These are phyloP conservation scores for Plusia festucae DNA, from an alignment of 2,888 invertebrate genomes.

Conservation along the genomic window DNA sequence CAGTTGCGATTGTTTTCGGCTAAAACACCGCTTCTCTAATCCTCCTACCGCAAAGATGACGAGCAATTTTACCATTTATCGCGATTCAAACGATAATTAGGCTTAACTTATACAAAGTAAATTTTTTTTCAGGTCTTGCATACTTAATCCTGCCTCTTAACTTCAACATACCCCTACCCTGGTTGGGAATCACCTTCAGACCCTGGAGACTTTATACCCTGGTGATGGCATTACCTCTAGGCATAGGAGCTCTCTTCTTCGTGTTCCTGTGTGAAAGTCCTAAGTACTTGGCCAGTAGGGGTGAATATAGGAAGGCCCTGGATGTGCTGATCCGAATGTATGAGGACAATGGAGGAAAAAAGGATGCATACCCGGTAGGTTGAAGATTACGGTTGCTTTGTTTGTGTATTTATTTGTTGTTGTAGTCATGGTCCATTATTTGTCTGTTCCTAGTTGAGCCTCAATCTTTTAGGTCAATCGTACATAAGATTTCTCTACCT, in stretches of 20 bases:
- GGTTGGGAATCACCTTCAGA: conserved; percentile 85
- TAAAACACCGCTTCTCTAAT: no score
- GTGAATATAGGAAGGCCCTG: conserved; percentile 88
- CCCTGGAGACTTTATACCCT: conserved; percentile 93
- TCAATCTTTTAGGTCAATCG: no score
- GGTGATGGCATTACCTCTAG: conserved; percentile 67
- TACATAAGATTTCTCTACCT: no score
- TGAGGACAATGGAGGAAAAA: conserved; percentile 66
- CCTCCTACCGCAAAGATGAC: no score
- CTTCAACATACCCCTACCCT: conserved; percentile 72
- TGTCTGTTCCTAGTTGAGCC: no score
- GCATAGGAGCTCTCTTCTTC: conserved; percentile 88
- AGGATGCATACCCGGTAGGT: conserved; percentile 67
- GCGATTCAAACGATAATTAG: no score
- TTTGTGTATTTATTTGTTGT: no score
- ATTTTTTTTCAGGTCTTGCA: conserved; percentile 86
- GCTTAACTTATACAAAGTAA: no score
- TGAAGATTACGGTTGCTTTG: no score
- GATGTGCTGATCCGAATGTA: conserved; percentile 68
- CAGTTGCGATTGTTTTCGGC: no score
- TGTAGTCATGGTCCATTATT: no score
- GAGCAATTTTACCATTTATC: no score
- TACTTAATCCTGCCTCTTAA: conserved; percentile 90
- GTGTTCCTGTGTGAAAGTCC: conserved; percentile 92
- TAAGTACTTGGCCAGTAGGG: conserved; percentile 91